Base-by-base conservation (phyloP, 1,140 invertebrate species). In the Glossosoma conforme region DNA sequence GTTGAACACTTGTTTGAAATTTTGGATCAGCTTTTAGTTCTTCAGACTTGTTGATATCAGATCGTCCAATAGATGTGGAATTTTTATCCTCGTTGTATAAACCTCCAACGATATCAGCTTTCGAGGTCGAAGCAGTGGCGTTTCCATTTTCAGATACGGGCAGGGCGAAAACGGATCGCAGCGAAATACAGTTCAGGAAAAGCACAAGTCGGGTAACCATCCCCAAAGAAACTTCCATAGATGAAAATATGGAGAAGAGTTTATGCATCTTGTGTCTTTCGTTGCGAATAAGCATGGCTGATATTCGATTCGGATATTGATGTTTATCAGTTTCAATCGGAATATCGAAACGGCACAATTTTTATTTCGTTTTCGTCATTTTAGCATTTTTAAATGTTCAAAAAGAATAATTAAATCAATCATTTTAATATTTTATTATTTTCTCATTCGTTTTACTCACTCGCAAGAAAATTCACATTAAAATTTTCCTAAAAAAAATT, bases 191-290 rank as follows among this genome's bases (percentile, higher is more conserved):
- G 19, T 38, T 15, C 14, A 38, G 17, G 10, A 38, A 5, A 18
- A 38, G 19, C 10, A 18, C 36, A 3, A 28, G n/a, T 28, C 24
- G 6, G 6, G 24, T 28, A n/a, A 38, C 20, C 20, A 17, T 38
- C 17, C 36, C 36, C 15, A 38, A 10, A n/a, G 6, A 38, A 17
- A 38, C 20, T 38, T 38, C 36, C 36, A 38, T 38, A 38, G 5
- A 38, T 38, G 19, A 17, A 17, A 38, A 3, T 38, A 38, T 17
- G 36, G 36, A 10, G 15, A 38, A 17, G 36, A 19, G 8, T 3
- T 17, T 13, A 18, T 38, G 17, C 36, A 18, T 38, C 3, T 38
- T 8, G 2, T 9, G 2, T 17, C 2, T 38, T 5, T 38, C 11
- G 10, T 38, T n/a, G 36, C 11, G 3, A 13, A 18, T 4, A 8